Evolutionary conservation across 2,888 invertebrate species (phyloP).

Genomic region (Neelides folsomi): DNA sequence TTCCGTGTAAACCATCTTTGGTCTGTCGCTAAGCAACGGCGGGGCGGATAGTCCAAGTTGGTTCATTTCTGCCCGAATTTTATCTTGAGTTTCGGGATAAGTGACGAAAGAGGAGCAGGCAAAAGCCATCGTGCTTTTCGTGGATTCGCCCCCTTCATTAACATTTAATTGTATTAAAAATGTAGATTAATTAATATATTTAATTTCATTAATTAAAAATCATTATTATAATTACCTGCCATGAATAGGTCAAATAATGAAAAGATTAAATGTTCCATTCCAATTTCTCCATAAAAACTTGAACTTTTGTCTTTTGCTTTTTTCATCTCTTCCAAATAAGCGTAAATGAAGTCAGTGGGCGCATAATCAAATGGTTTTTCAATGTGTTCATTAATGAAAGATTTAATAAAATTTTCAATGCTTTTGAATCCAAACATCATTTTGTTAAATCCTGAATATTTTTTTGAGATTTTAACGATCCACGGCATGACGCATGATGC

Average conservation of each 20-base stretch:
- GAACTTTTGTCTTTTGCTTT: background rate
- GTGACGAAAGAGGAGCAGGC: background rate
- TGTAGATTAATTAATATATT: background rate
- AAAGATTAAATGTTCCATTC: background rate
- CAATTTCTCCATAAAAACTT: background rate
- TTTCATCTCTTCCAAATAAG: background rate
- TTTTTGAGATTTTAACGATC: background rate
- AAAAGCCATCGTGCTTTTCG: conserved; percentile 6
- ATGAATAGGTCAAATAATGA: no score
- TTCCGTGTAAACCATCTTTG: conserved; percentile 21
- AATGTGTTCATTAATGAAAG: background rate
- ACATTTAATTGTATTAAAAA: background rate
- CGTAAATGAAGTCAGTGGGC: conserved; percentile 1
- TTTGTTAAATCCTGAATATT: background rate
- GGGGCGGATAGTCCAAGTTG: conserved; percentile 9
- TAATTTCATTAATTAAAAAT: no score
- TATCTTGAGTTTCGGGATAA: conserved; percentile 10
- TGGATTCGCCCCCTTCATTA: conserved; percentile 9
- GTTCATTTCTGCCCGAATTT: conserved; percentile 14
- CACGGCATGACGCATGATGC: background rate
- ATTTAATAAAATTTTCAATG: background rate
- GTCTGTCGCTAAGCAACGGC: conserved; percentile 15
- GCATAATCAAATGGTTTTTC: background rate
- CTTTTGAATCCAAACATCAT: background rate
- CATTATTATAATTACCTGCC: no score